Base-by-base conservation (phyloP, 2,113 vertebrate genomes). In the Steatornis caripensis region DNA sequence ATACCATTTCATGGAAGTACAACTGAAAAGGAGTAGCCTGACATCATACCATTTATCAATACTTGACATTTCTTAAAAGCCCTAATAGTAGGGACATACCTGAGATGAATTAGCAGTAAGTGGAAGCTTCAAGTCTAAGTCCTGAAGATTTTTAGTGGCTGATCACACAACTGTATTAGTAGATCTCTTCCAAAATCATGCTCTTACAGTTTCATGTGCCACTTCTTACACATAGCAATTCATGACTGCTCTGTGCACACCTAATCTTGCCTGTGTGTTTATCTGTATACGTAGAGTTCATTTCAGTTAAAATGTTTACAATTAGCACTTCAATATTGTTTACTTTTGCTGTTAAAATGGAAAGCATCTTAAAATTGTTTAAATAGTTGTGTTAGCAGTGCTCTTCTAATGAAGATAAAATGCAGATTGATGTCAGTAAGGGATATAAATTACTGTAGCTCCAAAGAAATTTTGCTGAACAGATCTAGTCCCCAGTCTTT, bases 241-340 rank as follows among this genome's bases (percentile, higher is more conserved):
- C 30, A 43, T 14, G 12, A 39, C n/a, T 83, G 32, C 49, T 69
- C 34, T 84, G 27, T 72, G 54, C 54, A 69, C 13, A 61, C 12
- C 24, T 65, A 20, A 29, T 57, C 64, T 70, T 87, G 30, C 36
- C 45, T 78, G 5, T 9, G 16, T 46, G 14, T 53, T 27, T 55
- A 55, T 48, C 10, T 55, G 19, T 37, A 18, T 15, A 29, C 4
- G 1, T 8, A 34, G 51, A 85, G 54, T 27, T 84, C 0, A 0
- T 76, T 90, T 29, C 36, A 76, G 22, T 49, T 83, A 54, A 76
- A 95, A 64, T 43, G 6, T 54, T 89, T 74, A 46, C 86, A 84
- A 87, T 75, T 17, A 74, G 24, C 21, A 36, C 39, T 86, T 66
- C 6, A 41, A 26, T 81, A 36, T 78, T 32, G 18, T 64, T 93